Conservation (phyloP, 2,113 vertebrate genomes). For the Scortum barcoo region DNA sequence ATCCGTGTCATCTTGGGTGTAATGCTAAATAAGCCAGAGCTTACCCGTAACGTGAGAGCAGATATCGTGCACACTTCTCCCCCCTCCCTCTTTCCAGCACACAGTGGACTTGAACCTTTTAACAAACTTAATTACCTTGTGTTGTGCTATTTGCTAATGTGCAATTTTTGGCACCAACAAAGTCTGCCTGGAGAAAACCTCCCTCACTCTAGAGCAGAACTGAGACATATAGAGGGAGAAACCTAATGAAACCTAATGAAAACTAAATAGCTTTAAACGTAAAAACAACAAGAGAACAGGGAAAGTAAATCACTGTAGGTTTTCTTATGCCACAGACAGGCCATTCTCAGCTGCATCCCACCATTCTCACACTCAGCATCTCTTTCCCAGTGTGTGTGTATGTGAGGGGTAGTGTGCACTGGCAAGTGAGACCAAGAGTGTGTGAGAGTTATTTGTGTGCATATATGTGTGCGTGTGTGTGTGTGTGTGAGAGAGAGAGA, state of each 20-base stretch:
- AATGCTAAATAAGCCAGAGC: not conserved
- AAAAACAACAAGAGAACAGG: not conserved
- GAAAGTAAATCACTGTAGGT: not conserved
- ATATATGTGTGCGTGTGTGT: conserved; percentile 7
- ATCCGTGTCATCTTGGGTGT: not conserved
- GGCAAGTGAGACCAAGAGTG: not conserved
- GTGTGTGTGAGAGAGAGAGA: not conserved
- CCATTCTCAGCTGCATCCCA: conserved; percentile 6
- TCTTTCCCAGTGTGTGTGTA: conserved; percentile 8
- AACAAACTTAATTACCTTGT: not conserved
- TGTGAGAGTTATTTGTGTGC: not conserved
- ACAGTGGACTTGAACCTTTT: not conserved
- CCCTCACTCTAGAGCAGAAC: not conserved
- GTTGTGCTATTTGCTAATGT: not conserved
- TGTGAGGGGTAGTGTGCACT: not conserved
- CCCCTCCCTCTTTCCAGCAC: not conserved
- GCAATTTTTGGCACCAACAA: not conserved
- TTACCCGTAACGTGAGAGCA: not conserved
- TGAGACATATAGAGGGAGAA: not conserved
- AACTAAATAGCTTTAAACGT: not conserved
- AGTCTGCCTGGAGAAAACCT: not conserved
- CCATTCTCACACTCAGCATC: conserved; percentile 27
- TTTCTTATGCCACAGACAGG: not conserved
- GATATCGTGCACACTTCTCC: not conserved
- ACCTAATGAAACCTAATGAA: fast-evolving